Evolutionary conservation across 2,888 invertebrate genomes (phyloP), one percentile per base, ranked within the genome.

Genomic region (Sarcophaga variegata): DNA sequence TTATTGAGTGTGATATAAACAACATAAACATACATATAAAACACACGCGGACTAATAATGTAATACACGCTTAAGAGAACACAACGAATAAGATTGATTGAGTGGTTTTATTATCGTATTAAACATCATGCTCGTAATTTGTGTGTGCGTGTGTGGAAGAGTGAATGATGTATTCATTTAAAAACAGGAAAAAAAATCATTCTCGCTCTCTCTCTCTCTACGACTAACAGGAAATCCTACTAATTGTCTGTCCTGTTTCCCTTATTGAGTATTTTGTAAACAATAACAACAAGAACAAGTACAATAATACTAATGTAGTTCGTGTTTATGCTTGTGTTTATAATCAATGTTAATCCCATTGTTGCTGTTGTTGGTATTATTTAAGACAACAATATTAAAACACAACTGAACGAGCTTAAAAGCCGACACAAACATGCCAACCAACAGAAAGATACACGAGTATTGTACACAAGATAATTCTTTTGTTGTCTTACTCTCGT

Each of bases 81-180:
- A 69, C 37, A 37, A 37, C 37, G 37, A 37, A 54, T 27, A 83
- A 67, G 67, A 62, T 72, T 78, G 72, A 83, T 83, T 83, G 72
- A 83, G 83, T 83, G 78, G 67, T 71, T 83, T 77, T 54, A 54
- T 83, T 69, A 67, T 83, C 78, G 66, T 69, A 83, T 78, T 83
- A 78, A 83, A 78, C 83, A 72, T 78, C 74, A 83, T 78, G 62
- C 22, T 12, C 27, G 2, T 25, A 71, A 63, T 49, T 12, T 71
- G 37, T 10, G 22, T 64, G 67, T 74, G 27, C 27, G 62, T 66
- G 54, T 27, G 37, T 76, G 64, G 17, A 11, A 47, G 45, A 20
- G 62, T 74, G 4, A 27, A 2, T 59, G 72, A 62, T n/a, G n/a
- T 64, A 60, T 66, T 22, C 54, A 22, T 47, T 62, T 20, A 25